A percentile compares a stretch with the other conserved stretches of the same genome.
Conservation (phyloP, 2,797 vertebrate species). For the Clarias laeviceps region DNA sequence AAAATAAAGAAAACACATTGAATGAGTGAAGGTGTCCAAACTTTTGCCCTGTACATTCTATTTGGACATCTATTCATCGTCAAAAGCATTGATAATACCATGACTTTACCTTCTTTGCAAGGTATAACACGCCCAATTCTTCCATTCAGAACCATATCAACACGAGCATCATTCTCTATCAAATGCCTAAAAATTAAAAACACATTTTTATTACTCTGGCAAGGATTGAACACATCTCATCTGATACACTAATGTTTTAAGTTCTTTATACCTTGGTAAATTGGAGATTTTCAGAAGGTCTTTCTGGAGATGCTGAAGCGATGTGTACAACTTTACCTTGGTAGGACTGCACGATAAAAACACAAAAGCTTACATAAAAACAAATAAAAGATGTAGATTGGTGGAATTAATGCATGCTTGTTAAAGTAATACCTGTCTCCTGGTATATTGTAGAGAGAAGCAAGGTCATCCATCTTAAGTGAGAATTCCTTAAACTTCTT, state of each 20-base stretch:
- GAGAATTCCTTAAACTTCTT: slow-evolving; percentile 81
- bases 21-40: too few species aligned
- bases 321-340: slow-evolving; percentile 76
- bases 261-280: slow-evolving; percentile 70
- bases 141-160: slow-evolving; percentile 75
- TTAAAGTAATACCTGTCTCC: slow-evolving; percentile 74
- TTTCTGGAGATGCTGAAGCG: slow-evolving; percentile 76
- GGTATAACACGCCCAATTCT: slow-evolving; percentile 74
- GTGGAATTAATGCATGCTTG: neutral
- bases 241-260: neutral
- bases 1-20: too few species aligned
- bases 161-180: slow-evolving; percentile 48
- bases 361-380: slow-evolving; percentile 13
- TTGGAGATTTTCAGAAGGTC: slow-evolving; percentile 78
- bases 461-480: slow-evolving; percentile 71
- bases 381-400: neutral
- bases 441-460: slow-evolving; percentile 76
- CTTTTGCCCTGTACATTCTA: neutral
- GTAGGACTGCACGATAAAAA: slow-evolving; percentile 67
- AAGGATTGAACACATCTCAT: neutral
- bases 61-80: neutral
- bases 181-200: slow-evolving; percentile 60
- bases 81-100: neutral
- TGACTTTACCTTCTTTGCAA: slow-evolving; percentile 73
- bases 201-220: neutral